A percentile compares a stretch with the other conserved stretches of the same genome.
These are phyloP conservation scores for Dendrolimus kikuchii DNA, from an alignment of 1,140 invertebrate genomes.

Conservation along the genomic window DNA sequence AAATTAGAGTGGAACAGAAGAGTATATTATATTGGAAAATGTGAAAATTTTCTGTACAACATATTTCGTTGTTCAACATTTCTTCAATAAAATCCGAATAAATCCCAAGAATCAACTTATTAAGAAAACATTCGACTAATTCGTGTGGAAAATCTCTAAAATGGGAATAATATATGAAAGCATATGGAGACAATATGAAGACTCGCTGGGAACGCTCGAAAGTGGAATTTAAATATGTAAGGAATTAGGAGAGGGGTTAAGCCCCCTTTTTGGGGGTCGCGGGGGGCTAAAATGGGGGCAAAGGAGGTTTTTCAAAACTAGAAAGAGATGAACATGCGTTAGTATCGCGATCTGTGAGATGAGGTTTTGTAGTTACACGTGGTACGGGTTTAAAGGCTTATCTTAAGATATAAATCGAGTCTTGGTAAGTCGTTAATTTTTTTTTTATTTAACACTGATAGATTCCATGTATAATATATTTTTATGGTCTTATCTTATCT, in stretches of 20 bases:
- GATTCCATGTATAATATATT: too few relatives aligned
- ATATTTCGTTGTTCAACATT: too few relatives aligned
- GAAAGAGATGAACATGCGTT: constrained; percentile 69
- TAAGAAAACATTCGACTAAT: not conserved
- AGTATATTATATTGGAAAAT: too few relatives aligned
- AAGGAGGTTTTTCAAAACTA: constrained; percentile 63
- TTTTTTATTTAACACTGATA: too few relatives aligned
- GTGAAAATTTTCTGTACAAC: too few relatives aligned
- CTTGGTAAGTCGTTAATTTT: not conserved
- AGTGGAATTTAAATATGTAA: constrained; percentile 71
- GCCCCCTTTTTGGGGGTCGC: constrained; percentile 9
- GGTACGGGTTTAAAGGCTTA: constrained; percentile 26
- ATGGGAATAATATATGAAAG: constrained; percentile 41
- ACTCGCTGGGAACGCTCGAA: constrained; percentile 46
- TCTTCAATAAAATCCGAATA: too few relatives aligned
- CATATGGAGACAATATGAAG: constrained; percentile 64
- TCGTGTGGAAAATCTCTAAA: constrained; percentile 14
- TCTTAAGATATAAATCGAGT: constrained; percentile 33
- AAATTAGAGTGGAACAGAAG: too few relatives aligned
- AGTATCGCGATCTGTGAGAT: constrained; percentile 62
- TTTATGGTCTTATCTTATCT: too few relatives aligned
- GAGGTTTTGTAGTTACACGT: constrained; percentile 19
- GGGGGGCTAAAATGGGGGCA: constrained; percentile 13
- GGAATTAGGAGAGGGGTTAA: constrained; percentile 57
- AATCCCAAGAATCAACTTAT: too few relatives aligned